Percentiles rank a stretch among this genome's conserved stretches.
These are phyloP conservation scores for Pandemis cinnamomeana DNA, from an alignment of 2,888 invertebrate genomes.

Conservation along the genomic window DNA sequence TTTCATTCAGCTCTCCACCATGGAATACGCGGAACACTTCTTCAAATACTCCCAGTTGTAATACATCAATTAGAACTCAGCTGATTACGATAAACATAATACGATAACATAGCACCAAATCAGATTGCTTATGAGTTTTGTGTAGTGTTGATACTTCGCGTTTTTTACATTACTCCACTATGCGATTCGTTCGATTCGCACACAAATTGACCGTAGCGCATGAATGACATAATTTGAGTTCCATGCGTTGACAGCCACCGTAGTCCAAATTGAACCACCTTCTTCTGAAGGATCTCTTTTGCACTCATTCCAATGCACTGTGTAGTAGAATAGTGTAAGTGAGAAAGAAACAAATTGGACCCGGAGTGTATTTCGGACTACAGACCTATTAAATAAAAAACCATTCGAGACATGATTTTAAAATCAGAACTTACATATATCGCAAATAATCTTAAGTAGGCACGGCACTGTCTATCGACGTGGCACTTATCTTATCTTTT, in stretches of 20 bases:
- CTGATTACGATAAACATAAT: slow-evolving; percentile 33
- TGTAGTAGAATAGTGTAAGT: neutral
- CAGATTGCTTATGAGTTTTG: slow-evolving; percentile 5
- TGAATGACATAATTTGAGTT: slow-evolving; percentile 41
- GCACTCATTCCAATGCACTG: neutral
- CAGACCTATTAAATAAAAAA: neutral
- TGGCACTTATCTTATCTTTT: too few relatives aligned
- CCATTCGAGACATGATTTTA: slow-evolving; percentile 10
- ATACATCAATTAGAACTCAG: slow-evolving; percentile 18
- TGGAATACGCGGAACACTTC: slow-evolving; percentile 25
- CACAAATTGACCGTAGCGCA: slow-evolving; percentile 38
- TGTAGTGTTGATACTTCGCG: slow-evolving; percentile 30
- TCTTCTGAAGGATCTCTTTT: neutral
- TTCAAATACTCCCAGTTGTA: slow-evolving; percentile 8
- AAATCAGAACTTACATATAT: neutral
- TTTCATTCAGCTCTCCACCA: slow-evolving; percentile 30
- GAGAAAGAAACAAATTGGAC: neutral
- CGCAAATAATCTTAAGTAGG: neutral
- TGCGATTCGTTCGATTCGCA: slow-evolving; percentile 34
- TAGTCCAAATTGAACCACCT: slow-evolving; percentile 28
- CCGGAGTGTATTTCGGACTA: neutral
- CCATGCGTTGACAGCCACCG: slow-evolving; percentile 28
- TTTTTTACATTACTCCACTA: slow-evolving; percentile 33
- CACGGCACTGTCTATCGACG: neutral
- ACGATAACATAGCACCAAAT: slow-evolving; percentile 28